Evolutionary conservation across 2,888 invertebrate species (phyloP), one percentile per base, ranked within the genome.

Genomic region (Sesamia inferens): DNA sequence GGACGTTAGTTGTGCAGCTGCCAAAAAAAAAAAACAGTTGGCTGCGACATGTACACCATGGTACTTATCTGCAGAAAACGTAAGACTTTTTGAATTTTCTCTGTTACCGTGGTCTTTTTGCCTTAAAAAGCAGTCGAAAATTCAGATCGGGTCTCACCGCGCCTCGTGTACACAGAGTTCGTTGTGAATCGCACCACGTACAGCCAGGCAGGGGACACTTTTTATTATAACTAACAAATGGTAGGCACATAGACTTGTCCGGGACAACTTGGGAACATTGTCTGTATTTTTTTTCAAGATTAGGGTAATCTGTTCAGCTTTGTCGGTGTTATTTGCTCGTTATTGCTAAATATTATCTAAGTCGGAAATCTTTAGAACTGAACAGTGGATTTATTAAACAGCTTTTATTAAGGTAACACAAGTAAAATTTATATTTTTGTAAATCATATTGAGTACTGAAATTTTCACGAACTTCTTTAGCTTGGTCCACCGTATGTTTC

Each of bases 191-290:
- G 0, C 7, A 19, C 65, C 84, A 85, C 85, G 85, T 83, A 5
- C 61, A 14, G 47, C 10, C 58, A 16, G 54, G 39, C 59, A 54
- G 48, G 70, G 68, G 58, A 63, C 70, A 71, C 62, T 70, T 76
- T 76, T 74, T 81, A 76, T 85, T 78, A 76, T 70, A 54, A 58
- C 68, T 79, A 72, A 79, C 81, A 73, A 81, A 79, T 77, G 74
- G 83, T 71, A 71, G 24, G 59, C 65, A 68, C 68, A 54, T 64
- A 47, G 44, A 69, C 61, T 75, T 51, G 71, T 59, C 57, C 31
- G 6, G 14, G 70, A 67, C 57, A 65, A 85, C 78, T 76, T 76
- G 63, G 42, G 65, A 3, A 70, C 57, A 47, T 74, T 65, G 48
- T 76, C 59, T 55, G 55, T 19, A 24, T 59, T 24, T 44, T 22